These are phyloP conservation scores for Diploptera punctata DNA, from an alignment of 2,888 invertebrate genomes.

Conservation along the genomic window DNA sequence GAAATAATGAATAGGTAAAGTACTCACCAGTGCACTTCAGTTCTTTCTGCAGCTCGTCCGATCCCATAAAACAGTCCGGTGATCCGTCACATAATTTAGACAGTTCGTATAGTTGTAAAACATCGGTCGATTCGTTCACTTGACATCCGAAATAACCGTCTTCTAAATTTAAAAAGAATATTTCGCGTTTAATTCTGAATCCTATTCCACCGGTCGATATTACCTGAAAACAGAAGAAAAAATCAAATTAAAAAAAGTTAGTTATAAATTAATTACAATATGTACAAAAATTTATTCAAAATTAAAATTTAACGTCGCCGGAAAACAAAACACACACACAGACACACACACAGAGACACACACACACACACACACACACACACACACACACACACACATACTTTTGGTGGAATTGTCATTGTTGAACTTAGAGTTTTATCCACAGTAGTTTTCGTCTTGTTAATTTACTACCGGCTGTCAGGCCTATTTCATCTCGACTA, in stretches of 20 bases:
- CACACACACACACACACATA: neutral
- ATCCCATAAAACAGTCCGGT: constrained; percentile 89
- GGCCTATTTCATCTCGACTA: too few species aligned
- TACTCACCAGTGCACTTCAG: constrained; percentile 92
- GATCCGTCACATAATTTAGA: constrained; percentile 93
- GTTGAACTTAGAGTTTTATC: too few species aligned
- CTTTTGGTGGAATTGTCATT: too few species aligned
- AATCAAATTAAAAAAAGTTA: too few species aligned
- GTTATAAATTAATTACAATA: too few species aligned
- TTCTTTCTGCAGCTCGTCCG: constrained; percentile 87
- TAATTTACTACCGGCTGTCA: too few species aligned
- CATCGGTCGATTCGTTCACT: constrained; percentile 94
- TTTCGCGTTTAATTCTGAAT: constrained; percentile 86
- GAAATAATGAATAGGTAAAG: constrained; percentile 27
- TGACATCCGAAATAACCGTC: constrained; percentile 98
- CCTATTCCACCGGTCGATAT: constrained; percentile 81
- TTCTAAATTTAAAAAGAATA: constrained; percentile 96
- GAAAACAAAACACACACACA: neutral
- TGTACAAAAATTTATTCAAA: too few species aligned
- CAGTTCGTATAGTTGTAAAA: constrained; percentile 93
- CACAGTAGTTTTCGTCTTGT: too few species aligned
- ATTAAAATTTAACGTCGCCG: too few species aligned
- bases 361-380: constrained; percentile 1
- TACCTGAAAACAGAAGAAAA: constrained; percentile 60
- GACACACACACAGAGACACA: neutral